Conservation (phyloP, 2,888 invertebrate species). For the Plagodis pulveraria region DNA sequence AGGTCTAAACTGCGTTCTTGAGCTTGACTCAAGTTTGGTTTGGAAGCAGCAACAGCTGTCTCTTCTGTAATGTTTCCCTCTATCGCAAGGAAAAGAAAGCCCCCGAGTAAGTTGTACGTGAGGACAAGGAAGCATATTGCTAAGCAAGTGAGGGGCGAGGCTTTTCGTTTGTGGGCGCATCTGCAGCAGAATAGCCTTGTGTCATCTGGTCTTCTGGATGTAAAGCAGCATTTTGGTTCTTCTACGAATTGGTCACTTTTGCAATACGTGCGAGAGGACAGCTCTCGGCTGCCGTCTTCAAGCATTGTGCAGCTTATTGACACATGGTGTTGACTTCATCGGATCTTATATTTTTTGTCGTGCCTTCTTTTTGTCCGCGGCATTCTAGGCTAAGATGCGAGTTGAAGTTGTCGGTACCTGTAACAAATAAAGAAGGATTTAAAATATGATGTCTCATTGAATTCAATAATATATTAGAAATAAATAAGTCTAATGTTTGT, state of each 20-base stretch:
- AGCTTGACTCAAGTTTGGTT: constrained; percentile 84
- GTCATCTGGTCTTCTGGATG: constrained; percentile 14
- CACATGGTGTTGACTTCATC: constrained; percentile 21
- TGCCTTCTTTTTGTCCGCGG: constrained; percentile 26
- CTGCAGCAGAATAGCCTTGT: constrained; percentile 72
- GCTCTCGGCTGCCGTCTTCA: constrained; percentile 34
- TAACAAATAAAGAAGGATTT: constrained; percentile 15
- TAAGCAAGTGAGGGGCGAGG: constrained; percentile 90
- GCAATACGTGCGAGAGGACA: constrained; percentile 25
- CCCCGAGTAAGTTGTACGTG: constrained; percentile 96
- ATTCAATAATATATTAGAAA: too few relatives aligned
- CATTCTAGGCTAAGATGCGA: constrained; percentile 13
- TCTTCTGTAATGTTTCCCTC: constrained; percentile 88
- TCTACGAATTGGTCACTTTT: constrained; percentile 17
- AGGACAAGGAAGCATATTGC: constrained; percentile 94
- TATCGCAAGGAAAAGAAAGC: constrained; percentile 94
- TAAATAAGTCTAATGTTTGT: too few relatives aligned
- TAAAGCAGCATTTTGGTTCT: constrained; percentile 29
- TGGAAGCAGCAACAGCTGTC: constrained; percentile 87
- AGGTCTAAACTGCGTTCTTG: constrained; percentile 84
- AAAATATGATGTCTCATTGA: background rate
- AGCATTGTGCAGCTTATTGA: constrained; percentile 29
- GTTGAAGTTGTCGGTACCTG: constrained; percentile 12
- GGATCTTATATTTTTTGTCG: constrained; percentile 30
- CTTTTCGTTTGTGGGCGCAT: constrained; percentile 64